phyloP scores from a whole-genome alignment of 37 sponge, comb jelly and placozoan species.

The Halisarca cf. caerulea region DNA sequence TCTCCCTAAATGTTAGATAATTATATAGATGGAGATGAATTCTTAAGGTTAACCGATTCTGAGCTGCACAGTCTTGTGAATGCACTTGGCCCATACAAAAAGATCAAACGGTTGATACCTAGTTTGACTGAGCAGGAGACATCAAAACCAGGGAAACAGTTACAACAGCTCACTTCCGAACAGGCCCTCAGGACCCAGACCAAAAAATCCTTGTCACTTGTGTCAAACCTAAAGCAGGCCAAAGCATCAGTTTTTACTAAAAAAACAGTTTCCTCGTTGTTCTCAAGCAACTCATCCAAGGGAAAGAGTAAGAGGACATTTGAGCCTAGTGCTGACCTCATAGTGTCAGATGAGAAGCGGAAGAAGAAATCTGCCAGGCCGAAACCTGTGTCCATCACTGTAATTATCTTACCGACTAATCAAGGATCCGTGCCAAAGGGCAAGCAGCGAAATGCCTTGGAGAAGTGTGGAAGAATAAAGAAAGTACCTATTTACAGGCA shows the following conservation, averaged over 20 bases:
- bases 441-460: background rate
- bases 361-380: constrained; percentile 3
- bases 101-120: background rate
- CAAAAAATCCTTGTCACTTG: background rate
- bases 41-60: background rate
- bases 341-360: constrained; percentile 6
- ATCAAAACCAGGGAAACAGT: background rate
- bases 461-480: background rate
- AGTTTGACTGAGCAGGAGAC: background rate
- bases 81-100: constrained; percentile 1
- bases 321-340: constrained; percentile 9
- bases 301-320: background rate
- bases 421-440: constrained; percentile 18
- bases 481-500: constrained; percentile 14
- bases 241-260: constrained; percentile 8
- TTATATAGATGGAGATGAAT: constrained; percentile 11
- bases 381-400: background rate
- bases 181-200: background rate
- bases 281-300: background rate
- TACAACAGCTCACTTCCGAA: background rate
- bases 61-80: constrained; percentile 4
- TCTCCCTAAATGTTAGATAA: constrained; percentile 16
- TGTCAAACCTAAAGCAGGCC: constrained; percentile 1
- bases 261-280: constrained; percentile 18
- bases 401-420: background rate